These are phyloP conservation scores for Apostichopus parvimensis DNA, from an alignment of 35 echinoderm and acorn worm species.

Conservation along the genomic window DNA sequence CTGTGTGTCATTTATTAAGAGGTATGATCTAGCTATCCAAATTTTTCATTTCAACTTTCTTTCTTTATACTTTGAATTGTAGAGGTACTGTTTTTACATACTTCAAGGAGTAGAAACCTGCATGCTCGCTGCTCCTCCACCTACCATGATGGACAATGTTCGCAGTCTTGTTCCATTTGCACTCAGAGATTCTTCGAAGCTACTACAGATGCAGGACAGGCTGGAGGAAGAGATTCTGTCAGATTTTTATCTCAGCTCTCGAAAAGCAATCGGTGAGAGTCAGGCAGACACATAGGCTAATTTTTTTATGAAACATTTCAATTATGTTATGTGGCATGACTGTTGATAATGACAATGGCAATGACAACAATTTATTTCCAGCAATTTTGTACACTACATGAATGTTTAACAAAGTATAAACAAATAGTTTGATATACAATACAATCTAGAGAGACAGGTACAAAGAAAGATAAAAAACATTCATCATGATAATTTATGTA, in stretches of 20 bases:
- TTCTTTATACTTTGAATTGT: not conserved
- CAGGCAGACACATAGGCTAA: no score
- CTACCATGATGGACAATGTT: conserved; percentile 85
- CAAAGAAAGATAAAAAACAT: no score
- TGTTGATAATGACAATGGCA: no score
- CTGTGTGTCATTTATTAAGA: not conserved
- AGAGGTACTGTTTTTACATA: conserved; percentile 99
- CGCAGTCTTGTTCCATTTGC: conserved; percentile 50
- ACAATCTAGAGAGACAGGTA: no score
- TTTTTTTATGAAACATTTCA: no score
- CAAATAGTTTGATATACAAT: no score
- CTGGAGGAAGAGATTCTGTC: conserved; percentile 77
- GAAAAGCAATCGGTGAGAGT: conserved; percentile 91
- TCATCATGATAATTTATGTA: no score
- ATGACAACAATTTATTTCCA: no score
- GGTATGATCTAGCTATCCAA: not conserved
- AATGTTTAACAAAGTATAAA: no score
- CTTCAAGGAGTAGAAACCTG: conserved; percentile 68
- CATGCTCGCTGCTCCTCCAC: conserved; percentile 86
- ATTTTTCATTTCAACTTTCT: no score
- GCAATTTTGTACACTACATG: no score
- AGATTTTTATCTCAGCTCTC: conserved; percentile 85
- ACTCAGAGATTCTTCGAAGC: conserved; percentile 59
- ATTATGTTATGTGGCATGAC: no score
- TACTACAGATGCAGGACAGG: conserved; percentile 52